Conservation (phyloP, 2,797 vertebrate genomes). For the Diceros bicornis region DNA sequence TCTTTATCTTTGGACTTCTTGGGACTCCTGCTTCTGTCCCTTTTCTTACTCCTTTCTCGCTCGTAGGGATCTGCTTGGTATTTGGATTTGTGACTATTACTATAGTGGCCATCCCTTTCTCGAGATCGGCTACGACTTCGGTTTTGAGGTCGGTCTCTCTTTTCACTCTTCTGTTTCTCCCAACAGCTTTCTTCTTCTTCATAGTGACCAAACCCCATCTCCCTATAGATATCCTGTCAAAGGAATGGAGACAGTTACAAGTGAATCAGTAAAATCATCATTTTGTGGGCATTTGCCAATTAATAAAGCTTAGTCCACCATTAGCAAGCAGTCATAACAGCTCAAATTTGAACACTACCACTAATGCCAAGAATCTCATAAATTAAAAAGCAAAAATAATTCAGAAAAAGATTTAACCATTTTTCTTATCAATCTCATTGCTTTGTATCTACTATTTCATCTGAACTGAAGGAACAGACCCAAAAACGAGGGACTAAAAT, state of each 20-base stretch:
- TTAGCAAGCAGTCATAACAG: background rate
- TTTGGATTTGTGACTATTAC: slow-evolving; percentile 87
- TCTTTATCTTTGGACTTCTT: slow-evolving; percentile 94
- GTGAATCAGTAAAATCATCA: background rate
- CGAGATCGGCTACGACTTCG: slow-evolving; percentile 90
- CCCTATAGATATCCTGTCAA: slow-evolving; percentile 87
- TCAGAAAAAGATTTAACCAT: slow-evolving; percentile 35
- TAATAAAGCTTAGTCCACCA: slow-evolving; percentile 9
- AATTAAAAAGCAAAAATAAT: slow-evolving; percentile 57
- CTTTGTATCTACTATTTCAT: slow-evolving; percentile 52
- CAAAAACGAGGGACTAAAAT: slow-evolving; percentile 16
- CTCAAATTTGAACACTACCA: slow-evolving; percentile 35
- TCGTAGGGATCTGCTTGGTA: slow-evolving; percentile 85
- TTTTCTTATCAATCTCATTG: slow-evolving; percentile 28
- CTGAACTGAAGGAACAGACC: slow-evolving; percentile 35
- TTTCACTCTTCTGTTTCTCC: slow-evolving; percentile 91
- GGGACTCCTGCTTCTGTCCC: slow-evolving; percentile 93
- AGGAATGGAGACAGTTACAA: slow-evolving; percentile 65
- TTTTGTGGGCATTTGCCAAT: background rate
- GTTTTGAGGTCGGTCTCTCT: slow-evolving; percentile 89
- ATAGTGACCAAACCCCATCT: slow-evolving; percentile 87
- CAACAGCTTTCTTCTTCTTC: slow-evolving; percentile 88
- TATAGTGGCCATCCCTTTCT: slow-evolving; percentile 89
- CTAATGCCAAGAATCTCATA: background rate
- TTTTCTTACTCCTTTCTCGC: slow-evolving; percentile 89